These are phyloP conservation scores for Platynereis dumerilii DNA, from an alignment of 2,888 invertebrate genomes.

Conservation along the genomic window DNA sequence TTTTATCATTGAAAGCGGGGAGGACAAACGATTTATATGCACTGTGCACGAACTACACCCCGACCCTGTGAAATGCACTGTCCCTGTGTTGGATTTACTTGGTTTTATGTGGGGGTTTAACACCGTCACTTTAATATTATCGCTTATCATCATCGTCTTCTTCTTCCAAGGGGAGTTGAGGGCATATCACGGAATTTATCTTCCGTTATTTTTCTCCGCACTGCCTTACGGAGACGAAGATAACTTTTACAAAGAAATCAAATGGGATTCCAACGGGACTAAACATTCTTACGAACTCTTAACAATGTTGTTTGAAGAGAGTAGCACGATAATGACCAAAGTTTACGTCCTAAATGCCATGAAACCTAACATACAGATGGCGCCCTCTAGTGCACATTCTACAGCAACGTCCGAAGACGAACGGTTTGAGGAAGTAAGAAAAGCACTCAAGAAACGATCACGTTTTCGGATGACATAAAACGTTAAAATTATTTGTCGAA, in stretches of 20 bases:
- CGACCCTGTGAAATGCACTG: constrained; percentile 25
- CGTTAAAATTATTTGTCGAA: neutral
- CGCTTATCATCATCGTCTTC: constrained; percentile 10
- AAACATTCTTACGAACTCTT: constrained; percentile 30
- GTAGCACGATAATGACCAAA: constrained; percentile 27
- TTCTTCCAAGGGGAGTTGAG: neutral
- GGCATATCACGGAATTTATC: constrained; percentile 16
- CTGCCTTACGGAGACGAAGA: constrained; percentile 29
- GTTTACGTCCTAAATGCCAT: constrained; percentile 26
- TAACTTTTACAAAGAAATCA: constrained; percentile 23
- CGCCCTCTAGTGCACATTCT: neutral
- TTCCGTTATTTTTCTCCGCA: constrained; percentile 24
- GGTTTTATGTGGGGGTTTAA: constrained; percentile 28
- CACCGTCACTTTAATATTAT: constrained; percentile 9
- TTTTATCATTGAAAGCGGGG: constrained; percentile 21
- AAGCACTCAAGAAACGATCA: constrained; percentile 1
- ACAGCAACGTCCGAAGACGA: neutral
- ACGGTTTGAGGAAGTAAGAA: neutral
- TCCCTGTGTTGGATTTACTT: constrained; percentile 29
- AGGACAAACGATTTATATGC: constrained; percentile 21
- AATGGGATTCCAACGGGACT: constrained; percentile 20
- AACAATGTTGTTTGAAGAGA: constrained; percentile 25
- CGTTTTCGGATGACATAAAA: neutral
- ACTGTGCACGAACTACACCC: constrained; percentile 7
- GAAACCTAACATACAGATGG: constrained; percentile 17